These are phyloP conservation scores for Auanema sp. DNA, from an alignment of 2,888 invertebrate genomes.

Conservation along the genomic window DNA sequence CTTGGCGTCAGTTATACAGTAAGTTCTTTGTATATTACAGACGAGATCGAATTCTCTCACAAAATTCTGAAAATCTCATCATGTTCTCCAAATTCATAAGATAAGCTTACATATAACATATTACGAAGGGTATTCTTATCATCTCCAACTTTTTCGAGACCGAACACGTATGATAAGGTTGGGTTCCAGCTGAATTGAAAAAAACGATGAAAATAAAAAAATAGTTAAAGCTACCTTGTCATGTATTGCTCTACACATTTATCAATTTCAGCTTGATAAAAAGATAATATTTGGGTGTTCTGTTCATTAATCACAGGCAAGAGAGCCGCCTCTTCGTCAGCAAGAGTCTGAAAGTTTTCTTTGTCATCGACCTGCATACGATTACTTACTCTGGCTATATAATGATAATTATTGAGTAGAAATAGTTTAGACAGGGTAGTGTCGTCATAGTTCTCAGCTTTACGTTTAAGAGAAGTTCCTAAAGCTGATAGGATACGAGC, in stretches of 20 bases:
- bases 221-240: slow-evolving; percentile 21
- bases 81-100: too few relatives aligned
- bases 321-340: slow-evolving; percentile 44
- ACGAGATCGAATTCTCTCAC: slow-evolving; percentile 56
- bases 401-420: slow-evolving; percentile 55
- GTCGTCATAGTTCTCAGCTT: slow-evolving; percentile 41
- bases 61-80: slow-evolving; percentile 38
- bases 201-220: neutral
- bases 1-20: slow-evolving; percentile 53
- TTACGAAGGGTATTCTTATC: slow-evolving; percentile 29
- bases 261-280: slow-evolving; percentile 52
- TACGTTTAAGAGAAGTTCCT: slow-evolving; percentile 34
- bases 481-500: slow-evolving; percentile 42
- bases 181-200: slow-evolving; percentile 41
- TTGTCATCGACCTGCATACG: neutral
- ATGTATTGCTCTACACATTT: slow-evolving; percentile 49
- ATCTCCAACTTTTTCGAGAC: slow-evolving; percentile 31
- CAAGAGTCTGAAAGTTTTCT: slow-evolving; percentile 20
- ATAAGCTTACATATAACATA: slow-evolving; percentile 29
- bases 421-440: slow-evolving; percentile 36
- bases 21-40: slow-evolving; percentile 49
- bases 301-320: slow-evolving; percentile 48
- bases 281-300: slow-evolving; percentile 48
- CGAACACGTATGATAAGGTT: slow-evolving; percentile 29
- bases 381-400: slow-evolving; percentile 46